Base-by-base conservation (phyloP, 1,140 invertebrate genomes). In the Pectinophora gossypiella region DNA sequence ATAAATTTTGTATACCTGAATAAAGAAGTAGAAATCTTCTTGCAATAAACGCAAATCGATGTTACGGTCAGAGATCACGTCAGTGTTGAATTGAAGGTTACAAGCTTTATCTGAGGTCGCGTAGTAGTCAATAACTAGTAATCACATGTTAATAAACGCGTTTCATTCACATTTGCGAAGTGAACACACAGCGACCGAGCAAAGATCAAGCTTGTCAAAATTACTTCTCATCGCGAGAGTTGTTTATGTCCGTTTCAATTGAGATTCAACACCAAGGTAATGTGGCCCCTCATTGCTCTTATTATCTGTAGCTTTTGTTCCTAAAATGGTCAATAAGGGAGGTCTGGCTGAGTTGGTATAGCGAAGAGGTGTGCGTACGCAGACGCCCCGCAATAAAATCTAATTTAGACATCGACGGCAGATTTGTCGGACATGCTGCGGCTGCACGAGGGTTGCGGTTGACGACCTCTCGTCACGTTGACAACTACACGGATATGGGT, bases 371-470 rank as follows among this genome's bases (percentile, higher is more conserved):
- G 51, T 61, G 64, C 64, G 59, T 60, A 64, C 65, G 63, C 77
- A 77, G 79, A 76, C 80, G 80, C 68, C 72, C 72, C 53, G 83
- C 70, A 86, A 86, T 85, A 86, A 86, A 86, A 86, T 86, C 83
- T 83, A 86, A 86, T 86, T 85, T 86, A 83, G 81, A 84, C 79
- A 68, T 84, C 74, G 64, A 59, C 60, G 60, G 61, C 65, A 82
- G 83, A 81, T 82, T 84, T 84, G 75, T 85, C 69, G 67, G 77
- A 71, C 61, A 79, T 57, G 73, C 69, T 57, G 73, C 69, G 63
- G 59, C 68, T 62, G 54, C 62, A 68, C 62, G 61, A 67, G 72
- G 73, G 68, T 70, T 65, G 56, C 72, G 80, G 82, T 85, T 84
- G 78, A 71, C 69, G 82, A 85, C 71, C 77, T 68, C 68, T 50